phyloP scores from a whole-genome alignment of 2,113 vertebrate species.

The Ranitomeya imitator region DNA sequence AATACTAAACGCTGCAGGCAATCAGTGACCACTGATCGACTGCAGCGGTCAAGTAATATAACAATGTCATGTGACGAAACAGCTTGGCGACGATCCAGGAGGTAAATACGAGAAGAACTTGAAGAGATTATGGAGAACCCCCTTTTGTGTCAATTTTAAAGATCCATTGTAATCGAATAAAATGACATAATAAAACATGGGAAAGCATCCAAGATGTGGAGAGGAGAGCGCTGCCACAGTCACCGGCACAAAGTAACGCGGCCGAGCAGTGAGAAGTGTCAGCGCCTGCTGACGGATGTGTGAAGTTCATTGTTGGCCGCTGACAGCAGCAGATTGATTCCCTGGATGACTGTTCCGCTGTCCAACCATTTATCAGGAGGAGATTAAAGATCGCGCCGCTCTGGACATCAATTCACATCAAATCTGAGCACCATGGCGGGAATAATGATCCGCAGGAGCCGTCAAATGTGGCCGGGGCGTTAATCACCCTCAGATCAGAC shows the following conservation, averaged over 20 bases:
- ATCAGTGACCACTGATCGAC: too few relatives aligned
- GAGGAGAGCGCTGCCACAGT: too few relatives aligned
- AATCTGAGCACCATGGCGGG: not conserved
- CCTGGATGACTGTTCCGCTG: not conserved
- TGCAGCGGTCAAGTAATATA: too few relatives aligned
- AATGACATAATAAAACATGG: too few relatives aligned
- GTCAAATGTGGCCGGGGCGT: not conserved
- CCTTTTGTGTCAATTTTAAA: too few relatives aligned
- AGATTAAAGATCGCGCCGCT: not conserved
- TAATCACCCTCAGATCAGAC: not conserved
- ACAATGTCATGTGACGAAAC: too few relatives aligned
- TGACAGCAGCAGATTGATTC: constrained; percentile 14
- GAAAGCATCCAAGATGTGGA: too few relatives aligned
- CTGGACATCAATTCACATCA: constrained; percentile 11
- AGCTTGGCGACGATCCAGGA: too few relatives aligned
- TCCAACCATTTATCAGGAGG: not conserved
- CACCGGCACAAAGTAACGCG: not conserved
- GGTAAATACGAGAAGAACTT: too few relatives aligned
- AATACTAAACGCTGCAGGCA: too few relatives aligned
- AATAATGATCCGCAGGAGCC: not conserved
- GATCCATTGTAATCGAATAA: too few relatives aligned
- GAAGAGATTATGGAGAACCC: too few relatives aligned
- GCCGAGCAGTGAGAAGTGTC: not conserved
- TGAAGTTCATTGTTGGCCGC: not conserved
- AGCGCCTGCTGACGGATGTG: not conserved